These are phyloP conservation scores for Timema cristinae DNA, from an alignment of 2,888 invertebrate species.

Conservation along the genomic window DNA sequence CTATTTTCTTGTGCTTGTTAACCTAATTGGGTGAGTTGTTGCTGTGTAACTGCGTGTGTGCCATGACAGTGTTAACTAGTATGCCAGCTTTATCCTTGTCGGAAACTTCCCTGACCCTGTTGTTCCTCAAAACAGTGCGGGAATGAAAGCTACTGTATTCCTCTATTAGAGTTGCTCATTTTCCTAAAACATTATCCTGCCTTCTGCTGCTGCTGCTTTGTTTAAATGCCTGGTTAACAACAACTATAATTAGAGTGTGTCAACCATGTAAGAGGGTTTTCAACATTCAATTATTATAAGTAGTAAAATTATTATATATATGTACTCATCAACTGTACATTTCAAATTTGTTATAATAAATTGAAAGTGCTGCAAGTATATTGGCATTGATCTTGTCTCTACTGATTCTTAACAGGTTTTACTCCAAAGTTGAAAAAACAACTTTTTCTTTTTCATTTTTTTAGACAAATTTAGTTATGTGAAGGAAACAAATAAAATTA, in stretches of 20 bases:
- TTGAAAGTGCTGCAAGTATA: conserved; percentile 15
- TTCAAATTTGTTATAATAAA: conserved; percentile 22
- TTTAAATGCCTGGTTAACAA: conserved; percentile 18
- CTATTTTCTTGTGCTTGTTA: conserved; percentile 8
- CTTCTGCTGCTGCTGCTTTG: conserved; percentile 28
- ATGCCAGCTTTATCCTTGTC: conserved; percentile 23
- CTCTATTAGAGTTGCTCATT: conserved; percentile 2
- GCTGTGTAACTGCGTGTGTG: conserved; percentile 21
- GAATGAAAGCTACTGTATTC: conserved; percentile 14
- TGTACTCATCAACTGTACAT: too few species aligned
- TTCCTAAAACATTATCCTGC: conserved; percentile 2
- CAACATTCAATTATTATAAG: too few species aligned
- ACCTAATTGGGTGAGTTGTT: conserved; percentile 14
- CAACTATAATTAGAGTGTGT: too few species aligned
- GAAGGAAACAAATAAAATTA: conserved; percentile 30
- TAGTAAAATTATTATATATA: too few species aligned
- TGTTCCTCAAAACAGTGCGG: too few species aligned
- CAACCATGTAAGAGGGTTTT: too few species aligned
- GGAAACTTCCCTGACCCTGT: too few species aligned
- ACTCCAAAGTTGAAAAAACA: conserved; percentile 13
- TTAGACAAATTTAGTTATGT: conserved; percentile 29
- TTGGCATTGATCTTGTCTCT: conserved; percentile 27
- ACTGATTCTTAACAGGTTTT: background rate
- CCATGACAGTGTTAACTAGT: conserved; percentile 21
- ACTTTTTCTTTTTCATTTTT: conserved; percentile 23